Evolutionary conservation across 1,140 invertebrate genomes (phyloP), one percentile per base, ranked within the genome.

Genomic region (Bombus impatiens): DNA sequence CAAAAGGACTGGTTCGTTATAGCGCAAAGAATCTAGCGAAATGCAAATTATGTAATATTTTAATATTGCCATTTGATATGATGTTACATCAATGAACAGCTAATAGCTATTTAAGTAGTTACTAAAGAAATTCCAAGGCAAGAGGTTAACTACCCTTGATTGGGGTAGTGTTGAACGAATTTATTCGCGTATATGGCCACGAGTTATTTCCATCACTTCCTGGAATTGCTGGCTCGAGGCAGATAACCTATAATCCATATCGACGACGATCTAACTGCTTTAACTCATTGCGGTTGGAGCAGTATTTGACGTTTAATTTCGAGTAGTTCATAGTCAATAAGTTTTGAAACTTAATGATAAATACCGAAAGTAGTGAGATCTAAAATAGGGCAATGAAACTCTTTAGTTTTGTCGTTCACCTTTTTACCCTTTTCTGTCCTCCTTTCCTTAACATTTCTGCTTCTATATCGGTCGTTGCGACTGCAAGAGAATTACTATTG

Each of bases 401-500:
- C 77, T 74, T 88, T 47, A 78, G 79, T 78, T 87, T 82, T 67
- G 68, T 77, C 89, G 77, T 79, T 80, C 79, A 67, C 59, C 62
- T 78, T 76, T 68, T 35, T 6, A 76, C 42, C 2, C 25, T 40
- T 32, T 82, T 4, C 32, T 68, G n/a, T 40, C 84, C 57, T 18
- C 35, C 44, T 37, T 9, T 12, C 53, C 28, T 62, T 62, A 44
- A 47, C 77, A 37, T 76, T 53, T 28, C 59, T 79, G 62, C 59
- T 57, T 86, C 72, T 82, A 84, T 75, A 72, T 82, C 76, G 53
- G 40, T 76, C 68, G 47, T 80, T 83, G 86, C 81, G 77, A 87
- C 89, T 88, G 81, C 87, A 80, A 87, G 90, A 91, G 89, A 92
- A 93, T 90, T 89, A 87, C 93, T 94, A 94, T 92, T 90, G 92